Base-by-base conservation (phyloP, 2,888 invertebrate species). In the Masnerella sp. region DNA sequence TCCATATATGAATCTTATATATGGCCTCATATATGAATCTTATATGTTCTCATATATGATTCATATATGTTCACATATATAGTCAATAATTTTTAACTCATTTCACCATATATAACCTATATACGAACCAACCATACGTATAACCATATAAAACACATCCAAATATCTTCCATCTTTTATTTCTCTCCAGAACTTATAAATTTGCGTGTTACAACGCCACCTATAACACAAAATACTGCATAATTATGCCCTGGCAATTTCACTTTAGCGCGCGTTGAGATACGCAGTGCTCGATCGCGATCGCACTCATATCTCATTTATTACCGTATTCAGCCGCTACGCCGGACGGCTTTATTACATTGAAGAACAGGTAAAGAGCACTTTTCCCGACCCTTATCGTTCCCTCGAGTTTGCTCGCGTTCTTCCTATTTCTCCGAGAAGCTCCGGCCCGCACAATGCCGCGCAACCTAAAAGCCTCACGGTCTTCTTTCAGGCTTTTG, bases 291-390 rank as follows among this genome's bases (percentile, higher is more conserved):
- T 14, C 9, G 56, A 62, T 61, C 51, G 25, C 54, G 54, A 61
- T 47, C 52, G 59, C 20, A 12, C 59, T 68, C 45, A 38, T 59
- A 59, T 68, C 68, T 59, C 68, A 59, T 51, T 68, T 59, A 59
- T 68, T 68, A 68, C 52, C 59, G 59, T 68, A 68, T 68, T 68
- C 59, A 51, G 5, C 52, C 51, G 22, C 42, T 15, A 38, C 38
- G 20, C 45, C 20, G 17, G 20, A 34, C 36, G 43, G 30, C 68
- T 68, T 59, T 68, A 68, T 68, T 59, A 51, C 51, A 59, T 68
- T 51, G 56, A 70, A 34, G 69, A 61, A 61, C 38, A 52, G 59
- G 52, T 54, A 54, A 36, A 59, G 59, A 68, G 45, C 68, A 52
- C 58, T 68, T 52, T 58, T 36, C 34, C 58, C 38, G 30, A 52